phyloP scores from a whole-genome alignment of 2,888 invertebrate species.

The Amphimallon solstitiale region DNA sequence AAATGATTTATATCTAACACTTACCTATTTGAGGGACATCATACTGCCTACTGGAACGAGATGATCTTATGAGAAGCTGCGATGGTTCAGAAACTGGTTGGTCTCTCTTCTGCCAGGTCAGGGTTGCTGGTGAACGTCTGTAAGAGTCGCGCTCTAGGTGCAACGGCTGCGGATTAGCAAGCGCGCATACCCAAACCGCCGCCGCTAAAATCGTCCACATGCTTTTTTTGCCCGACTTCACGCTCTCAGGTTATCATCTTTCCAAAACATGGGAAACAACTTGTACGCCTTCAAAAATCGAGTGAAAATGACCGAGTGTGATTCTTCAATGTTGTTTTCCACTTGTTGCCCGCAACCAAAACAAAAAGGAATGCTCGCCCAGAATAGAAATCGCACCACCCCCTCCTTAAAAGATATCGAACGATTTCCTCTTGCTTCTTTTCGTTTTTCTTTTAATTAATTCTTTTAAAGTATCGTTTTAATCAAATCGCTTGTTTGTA shows the following conservation, averaged over 20 bases:
- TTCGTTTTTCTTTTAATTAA: too few relatives aligned
- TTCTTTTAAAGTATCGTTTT: too few relatives aligned
- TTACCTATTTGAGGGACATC: constrained; percentile 89
- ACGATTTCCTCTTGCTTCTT: too few relatives aligned
- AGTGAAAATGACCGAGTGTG: background rate
- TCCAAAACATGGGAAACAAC: constrained; percentile 53
- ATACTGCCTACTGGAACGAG: constrained; percentile 80
- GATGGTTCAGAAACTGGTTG: constrained; percentile 57
- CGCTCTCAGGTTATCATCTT: constrained; percentile 60
- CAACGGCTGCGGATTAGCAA: constrained; percentile 61
- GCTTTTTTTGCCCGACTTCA: constrained; percentile 48
- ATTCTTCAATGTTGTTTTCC: constrained; percentile 43
- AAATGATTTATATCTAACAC: constrained; percentile 44
- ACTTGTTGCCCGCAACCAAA: constrained; percentile 54
- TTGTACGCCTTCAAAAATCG: constrained; percentile 38
- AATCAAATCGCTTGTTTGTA: too few relatives aligned
- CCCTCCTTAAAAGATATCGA: too few relatives aligned
- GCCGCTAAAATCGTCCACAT: constrained; percentile 61
- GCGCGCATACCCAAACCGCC: constrained; percentile 61
- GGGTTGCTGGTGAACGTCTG: constrained; percentile 48
- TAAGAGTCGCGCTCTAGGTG: constrained; percentile 59
- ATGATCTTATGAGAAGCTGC: constrained; percentile 81
- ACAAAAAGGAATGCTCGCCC: constrained; percentile 31
- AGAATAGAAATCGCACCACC: background rate
- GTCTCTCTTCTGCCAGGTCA: constrained; percentile 51